phyloP scores from a whole-genome alignment of 2,113 vertebrate species.

The Burhinus oedicnemus region DNA sequence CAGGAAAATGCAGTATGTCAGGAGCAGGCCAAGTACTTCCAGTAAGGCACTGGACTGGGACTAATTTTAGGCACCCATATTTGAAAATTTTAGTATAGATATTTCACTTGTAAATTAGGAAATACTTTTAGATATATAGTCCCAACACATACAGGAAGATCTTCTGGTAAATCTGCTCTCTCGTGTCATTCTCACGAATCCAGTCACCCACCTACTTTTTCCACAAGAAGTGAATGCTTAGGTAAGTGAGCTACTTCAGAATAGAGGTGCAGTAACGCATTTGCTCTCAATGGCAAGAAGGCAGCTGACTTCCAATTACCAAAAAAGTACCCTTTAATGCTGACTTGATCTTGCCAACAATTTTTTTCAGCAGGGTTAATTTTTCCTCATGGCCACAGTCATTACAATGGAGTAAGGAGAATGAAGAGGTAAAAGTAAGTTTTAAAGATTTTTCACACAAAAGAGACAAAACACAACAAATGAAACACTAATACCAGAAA shows the following conservation, averaged over 20 bases:
- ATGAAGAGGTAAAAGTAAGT: background rate
- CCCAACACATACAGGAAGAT: accelerated
- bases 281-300: background rate
- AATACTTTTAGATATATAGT: background rate
- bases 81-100: background rate
- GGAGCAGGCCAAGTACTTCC: background rate
- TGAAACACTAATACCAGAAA: background rate
- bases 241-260: background rate
- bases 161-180: background rate
- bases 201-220: background rate
- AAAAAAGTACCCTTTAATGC: background rate
- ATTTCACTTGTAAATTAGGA: background rate
- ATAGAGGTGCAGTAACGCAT: accelerated
- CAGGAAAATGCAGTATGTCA: background rate
- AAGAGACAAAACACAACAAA: background rate
- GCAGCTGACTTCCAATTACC: background rate
- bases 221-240: background rate
- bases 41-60: no score
- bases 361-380: background rate
- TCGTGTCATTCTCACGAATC: background rate
- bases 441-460: background rate
- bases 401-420: background rate
- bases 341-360: background rate
- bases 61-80: background rate
- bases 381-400: background rate